Evolutionary conservation across 2,113 vertebrate species (phyloP).

Genomic region (Calyptomena viridis): DNA sequence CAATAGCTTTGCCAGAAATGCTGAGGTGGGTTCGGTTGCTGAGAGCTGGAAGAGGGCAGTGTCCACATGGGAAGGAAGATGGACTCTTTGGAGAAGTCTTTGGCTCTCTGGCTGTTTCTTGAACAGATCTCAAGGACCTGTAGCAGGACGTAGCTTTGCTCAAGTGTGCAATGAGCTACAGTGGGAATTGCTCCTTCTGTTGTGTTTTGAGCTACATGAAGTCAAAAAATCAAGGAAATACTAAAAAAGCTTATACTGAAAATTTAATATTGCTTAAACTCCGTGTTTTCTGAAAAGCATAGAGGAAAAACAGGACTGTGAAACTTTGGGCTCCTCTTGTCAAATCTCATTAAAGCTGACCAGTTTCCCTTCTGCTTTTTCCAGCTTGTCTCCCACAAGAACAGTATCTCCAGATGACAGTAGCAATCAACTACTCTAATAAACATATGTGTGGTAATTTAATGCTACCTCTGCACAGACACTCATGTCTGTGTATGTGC

Average conservation of each 20-base stretch:
- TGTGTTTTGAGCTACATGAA: not conserved
- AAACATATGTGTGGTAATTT: not conserved
- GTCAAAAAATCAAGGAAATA: not conserved
- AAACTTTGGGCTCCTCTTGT: not conserved
- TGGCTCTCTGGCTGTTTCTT: not conserved
- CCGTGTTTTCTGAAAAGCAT: not conserved
- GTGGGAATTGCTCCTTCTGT: not conserved
- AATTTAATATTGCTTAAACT: not conserved
- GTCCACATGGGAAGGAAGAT: not conserved
- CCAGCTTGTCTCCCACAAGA: not conserved
- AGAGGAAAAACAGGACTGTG: not conserved
- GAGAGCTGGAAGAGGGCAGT: not conserved
- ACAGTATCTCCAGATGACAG: not conserved
- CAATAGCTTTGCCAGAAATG: not conserved
- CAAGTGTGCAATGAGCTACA: accelerated
- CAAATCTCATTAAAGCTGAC: not conserved
- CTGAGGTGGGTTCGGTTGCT: not conserved
- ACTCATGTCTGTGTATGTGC: not conserved
- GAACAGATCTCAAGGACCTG: not conserved
- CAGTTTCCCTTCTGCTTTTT: not conserved
- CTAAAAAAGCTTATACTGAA: not conserved
- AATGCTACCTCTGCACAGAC: not conserved
- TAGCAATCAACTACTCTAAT: not conserved
- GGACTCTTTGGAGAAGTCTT: not conserved
- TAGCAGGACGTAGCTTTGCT: not conserved